A percentile compares a stretch with the other conserved stretches of the same genome.
Evolutionary conservation across 1,140 invertebrate species (phyloP).

Genomic region (Sycophaga agraensis): DNA sequence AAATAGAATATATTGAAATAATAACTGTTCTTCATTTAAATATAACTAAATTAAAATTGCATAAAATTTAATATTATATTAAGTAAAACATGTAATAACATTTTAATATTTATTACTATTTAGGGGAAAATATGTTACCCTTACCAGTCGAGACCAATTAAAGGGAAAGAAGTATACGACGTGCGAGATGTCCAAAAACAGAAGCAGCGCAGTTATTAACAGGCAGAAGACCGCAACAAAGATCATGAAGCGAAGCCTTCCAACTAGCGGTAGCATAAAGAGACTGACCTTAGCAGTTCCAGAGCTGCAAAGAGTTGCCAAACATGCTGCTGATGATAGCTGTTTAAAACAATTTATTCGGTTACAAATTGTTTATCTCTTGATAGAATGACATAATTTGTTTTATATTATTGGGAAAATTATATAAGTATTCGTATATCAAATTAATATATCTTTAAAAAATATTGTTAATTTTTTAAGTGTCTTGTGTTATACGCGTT

Average conservation of each 20-base stretch:
- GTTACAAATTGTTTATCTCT: too few relatives aligned
- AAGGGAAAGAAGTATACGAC: constrained; percentile 78
- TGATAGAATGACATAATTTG: too few relatives aligned
- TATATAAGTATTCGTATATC: too few relatives aligned
- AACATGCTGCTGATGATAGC: constrained; percentile 74
- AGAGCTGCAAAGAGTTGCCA: constrained; percentile 73
- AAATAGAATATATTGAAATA: too few relatives aligned
- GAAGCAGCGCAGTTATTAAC: constrained; percentile 75
- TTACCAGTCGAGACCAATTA: constrained; percentile 79
- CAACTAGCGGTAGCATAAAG: constrained; percentile 73
- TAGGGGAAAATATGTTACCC: constrained; percentile 39
- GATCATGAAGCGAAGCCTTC: constrained; percentile 71
- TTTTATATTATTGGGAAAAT: too few relatives aligned
- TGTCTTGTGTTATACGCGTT: too few relatives aligned
- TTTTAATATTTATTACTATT: too few relatives aligned
- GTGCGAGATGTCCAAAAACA: constrained; percentile 83
- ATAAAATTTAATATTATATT: background rate
- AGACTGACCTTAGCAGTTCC: constrained; percentile 75
- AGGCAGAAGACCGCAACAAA: constrained; percentile 80
- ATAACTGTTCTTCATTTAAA: too few relatives aligned
- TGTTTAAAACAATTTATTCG: too few relatives aligned
- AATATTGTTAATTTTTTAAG: too few relatives aligned
- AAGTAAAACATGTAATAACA: too few relatives aligned
- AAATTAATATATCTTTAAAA: too few relatives aligned
- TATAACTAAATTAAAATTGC: background rate